A percentile compares a stretch with the other conserved stretches of the same genome.
Evolutionary conservation across 2,888 invertebrate species (phyloP).

Genomic region (Acanthosepion esculentum): DNA sequence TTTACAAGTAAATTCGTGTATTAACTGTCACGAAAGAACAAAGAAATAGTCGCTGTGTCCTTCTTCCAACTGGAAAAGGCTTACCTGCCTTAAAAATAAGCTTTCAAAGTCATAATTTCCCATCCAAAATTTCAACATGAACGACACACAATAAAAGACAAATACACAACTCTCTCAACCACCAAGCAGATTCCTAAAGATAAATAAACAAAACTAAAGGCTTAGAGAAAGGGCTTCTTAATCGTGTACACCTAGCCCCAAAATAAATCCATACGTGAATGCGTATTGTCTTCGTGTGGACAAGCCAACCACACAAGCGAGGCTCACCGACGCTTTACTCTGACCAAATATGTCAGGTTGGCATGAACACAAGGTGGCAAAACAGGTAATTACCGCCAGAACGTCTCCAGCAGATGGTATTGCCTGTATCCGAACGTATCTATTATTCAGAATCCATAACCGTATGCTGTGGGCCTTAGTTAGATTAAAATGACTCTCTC

Average conservation of each 20-base stretch:
- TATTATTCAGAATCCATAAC: not conserved
- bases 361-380: not conserved
- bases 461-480: not conserved
- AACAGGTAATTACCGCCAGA: not conserved
- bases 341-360: not conserved
- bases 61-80: too few species aligned
- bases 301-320: not conserved
- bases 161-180: too few species aligned
- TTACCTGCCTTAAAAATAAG: too few species aligned
- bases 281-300: not conserved
- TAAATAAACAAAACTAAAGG: not conserved
- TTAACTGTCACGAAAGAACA: too few species aligned
- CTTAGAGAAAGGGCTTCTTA: not conserved
- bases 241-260: not conserved
- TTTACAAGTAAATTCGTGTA: too few species aligned
- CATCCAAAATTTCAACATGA: too few species aligned
- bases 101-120: too few species aligned
- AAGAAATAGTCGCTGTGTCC: too few species aligned
- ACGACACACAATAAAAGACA: too few species aligned
- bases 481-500: not conserved
- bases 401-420: not conserved
- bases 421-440: not conserved
- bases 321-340: not conserved
- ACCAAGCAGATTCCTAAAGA: too few species aligned
- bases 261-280: not conserved